phyloP scores from a whole-genome alignment of 2,888 invertebrate genomes.

The Poecilus cupreus region DNA sequence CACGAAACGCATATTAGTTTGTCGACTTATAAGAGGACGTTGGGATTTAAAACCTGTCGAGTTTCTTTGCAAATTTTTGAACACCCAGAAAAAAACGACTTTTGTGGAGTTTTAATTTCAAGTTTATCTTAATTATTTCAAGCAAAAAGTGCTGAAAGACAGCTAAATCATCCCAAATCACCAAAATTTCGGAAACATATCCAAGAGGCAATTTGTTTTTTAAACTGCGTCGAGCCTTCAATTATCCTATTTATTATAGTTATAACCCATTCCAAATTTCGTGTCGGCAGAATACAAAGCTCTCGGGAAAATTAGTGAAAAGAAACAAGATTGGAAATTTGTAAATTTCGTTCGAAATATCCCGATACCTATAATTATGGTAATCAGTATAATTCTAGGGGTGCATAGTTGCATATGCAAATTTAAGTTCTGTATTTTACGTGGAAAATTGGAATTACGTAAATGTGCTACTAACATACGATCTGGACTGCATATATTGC shows the following conservation, averaged over 20 bases:
- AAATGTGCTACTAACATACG: not conserved
- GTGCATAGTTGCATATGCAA: conserved; percentile 43
- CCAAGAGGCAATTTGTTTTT: not conserved
- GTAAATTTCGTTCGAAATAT: conserved; percentile 33
- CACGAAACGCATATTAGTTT: too few relatives aligned
- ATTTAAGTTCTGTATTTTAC: conserved; percentile 31
- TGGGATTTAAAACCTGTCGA: too few relatives aligned
- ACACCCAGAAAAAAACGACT: too few relatives aligned
- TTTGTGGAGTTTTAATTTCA: too few relatives aligned
- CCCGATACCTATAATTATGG: conserved; percentile 43
- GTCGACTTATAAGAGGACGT: too few relatives aligned
- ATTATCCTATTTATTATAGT: conserved; percentile 26
- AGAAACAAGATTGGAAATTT: conserved; percentile 45
- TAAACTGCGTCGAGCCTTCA: not conserved
- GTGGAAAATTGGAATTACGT: conserved; percentile 45
- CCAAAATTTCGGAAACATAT: not conserved
- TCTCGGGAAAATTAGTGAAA: conserved; percentile 19
- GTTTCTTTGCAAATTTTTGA: too few relatives aligned
- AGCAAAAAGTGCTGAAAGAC: conserved; percentile 14
- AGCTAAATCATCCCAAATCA: not conserved
- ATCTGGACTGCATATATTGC: not conserved
- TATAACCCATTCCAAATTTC: conserved; percentile 33
- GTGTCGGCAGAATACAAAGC: conserved; percentile 28
- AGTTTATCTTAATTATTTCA: not conserved
- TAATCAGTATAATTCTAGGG: conserved; percentile 45